Evolutionary conservation across 2,797 vertebrate species (phyloP).

Genomic region (Etheostoma nigrum): DNA sequence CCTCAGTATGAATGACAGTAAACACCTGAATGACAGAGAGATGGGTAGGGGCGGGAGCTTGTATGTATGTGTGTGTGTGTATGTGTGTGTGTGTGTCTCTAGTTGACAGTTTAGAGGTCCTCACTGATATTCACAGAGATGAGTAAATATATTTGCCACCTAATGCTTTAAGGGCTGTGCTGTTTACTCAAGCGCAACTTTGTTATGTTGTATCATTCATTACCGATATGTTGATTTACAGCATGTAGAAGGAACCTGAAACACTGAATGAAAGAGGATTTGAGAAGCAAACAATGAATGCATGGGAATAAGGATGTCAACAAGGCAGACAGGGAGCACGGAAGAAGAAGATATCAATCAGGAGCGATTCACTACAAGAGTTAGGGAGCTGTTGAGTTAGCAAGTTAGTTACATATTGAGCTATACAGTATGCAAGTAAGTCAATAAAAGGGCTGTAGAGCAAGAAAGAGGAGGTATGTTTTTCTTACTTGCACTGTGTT

Average conservation of each 20-base stretch:
- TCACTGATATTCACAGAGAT: slow-evolving; percentile 66
- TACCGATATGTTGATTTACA: slow-evolving; percentile 41
- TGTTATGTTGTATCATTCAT: slow-evolving; percentile 41
- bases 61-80: slow-evolving; percentile 25
- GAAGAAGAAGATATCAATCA: slow-evolving; percentile 71
- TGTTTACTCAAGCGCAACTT: slow-evolving; percentile 60
- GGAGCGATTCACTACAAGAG: slow-evolving; percentile 60
- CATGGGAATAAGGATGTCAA: slow-evolving; percentile 47
- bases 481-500: slow-evolving; percentile 85
- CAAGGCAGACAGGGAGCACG: slow-evolving; percentile 62
- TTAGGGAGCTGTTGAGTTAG: slow-evolving; percentile 58
- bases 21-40: slow-evolving; percentile 87
- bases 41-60: slow-evolving; percentile 57
- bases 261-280: slow-evolving; percentile 44
- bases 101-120: slow-evolving; percentile 72
- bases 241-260: slow-evolving; percentile 24
- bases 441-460: slow-evolving; percentile 61
- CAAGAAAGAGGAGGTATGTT: slow-evolving; percentile 54
- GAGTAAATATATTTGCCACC: slow-evolving; percentile 68
- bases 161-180: slow-evolving; percentile 52
- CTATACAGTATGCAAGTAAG: slow-evolving; percentile 47
- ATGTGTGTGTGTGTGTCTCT: slow-evolving; percentile 52
- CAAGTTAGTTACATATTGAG: slow-evolving; percentile 63
- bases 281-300: slow-evolving; percentile 43
- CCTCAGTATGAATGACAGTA: slow-evolving; percentile 86